A percentile compares a stretch with the other conserved stretches of the same genome.
Conservation (phyloP, 2,888 invertebrate species). For the Panopea generosa region DNA sequence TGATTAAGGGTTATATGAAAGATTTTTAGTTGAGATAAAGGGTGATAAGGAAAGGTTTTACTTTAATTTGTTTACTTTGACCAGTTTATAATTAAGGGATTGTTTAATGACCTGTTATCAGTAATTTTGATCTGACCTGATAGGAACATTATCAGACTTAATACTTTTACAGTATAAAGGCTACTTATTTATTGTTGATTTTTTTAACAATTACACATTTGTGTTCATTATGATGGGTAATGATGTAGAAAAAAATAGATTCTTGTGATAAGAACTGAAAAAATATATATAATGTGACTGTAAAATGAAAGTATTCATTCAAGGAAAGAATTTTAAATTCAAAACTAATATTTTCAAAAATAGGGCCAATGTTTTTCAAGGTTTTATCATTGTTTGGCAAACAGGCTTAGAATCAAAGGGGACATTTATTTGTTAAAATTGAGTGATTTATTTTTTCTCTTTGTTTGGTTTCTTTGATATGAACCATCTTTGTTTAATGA, state of each 20-base stretch:
- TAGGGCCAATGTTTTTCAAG: too few relatives aligned
- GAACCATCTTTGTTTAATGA: too few relatives aligned
- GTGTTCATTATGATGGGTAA: conserved; percentile 2
- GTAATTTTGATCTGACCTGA: not conserved
- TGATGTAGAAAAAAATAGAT: conserved; percentile 15
- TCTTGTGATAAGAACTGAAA: conserved; percentile 5
- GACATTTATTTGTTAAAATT: too few relatives aligned
- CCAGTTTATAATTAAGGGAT: not conserved
- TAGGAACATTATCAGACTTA: not conserved
- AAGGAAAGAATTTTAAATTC: too few relatives aligned
- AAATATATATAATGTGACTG: conserved; percentile 5
- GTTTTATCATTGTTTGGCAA: too few relatives aligned
- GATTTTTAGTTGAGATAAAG: too few relatives aligned
- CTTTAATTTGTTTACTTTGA: not conserved
- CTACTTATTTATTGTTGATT: not conserved
- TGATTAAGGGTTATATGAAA: too few relatives aligned
- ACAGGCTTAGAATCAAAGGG: too few relatives aligned
- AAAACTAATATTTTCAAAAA: too few relatives aligned
- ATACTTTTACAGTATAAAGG: not conserved
- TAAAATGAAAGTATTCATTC: too few relatives aligned
- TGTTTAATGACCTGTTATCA: not conserved
- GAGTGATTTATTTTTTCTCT: too few relatives aligned
- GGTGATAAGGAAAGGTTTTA: not conserved
- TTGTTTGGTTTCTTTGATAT: too few relatives aligned
- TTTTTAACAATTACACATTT: conserved; percentile 3